Percentiles rank a stretch among this genome's conserved stretches.
Evolutionary conservation across 2,113 vertebrate species (phyloP).

Genomic region (Oryzias celebensis): DNA sequence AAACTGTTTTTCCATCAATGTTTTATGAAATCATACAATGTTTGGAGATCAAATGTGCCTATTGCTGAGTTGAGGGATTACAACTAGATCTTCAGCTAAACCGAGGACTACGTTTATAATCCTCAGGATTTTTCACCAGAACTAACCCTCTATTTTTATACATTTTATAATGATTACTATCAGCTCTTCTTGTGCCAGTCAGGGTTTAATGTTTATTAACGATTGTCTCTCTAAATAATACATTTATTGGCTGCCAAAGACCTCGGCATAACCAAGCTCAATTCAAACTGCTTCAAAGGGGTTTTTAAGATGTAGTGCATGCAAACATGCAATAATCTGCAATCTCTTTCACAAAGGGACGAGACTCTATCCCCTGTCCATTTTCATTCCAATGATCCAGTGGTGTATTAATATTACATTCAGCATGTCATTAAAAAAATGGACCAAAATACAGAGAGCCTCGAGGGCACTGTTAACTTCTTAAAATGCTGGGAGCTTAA

Average conservation of each 20-base stretch:
- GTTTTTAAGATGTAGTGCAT: neutral
- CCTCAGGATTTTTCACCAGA: neutral
- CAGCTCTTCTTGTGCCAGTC: neutral
- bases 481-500: too few species aligned
- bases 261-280: neutral
- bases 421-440: too few species aligned
- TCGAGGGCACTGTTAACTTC: too few species aligned
- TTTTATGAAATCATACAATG: neutral
- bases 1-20: neutral
- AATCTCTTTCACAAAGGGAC: neutral
- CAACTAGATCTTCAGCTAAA: neutral
- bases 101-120: neutral
- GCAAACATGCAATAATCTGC: neutral
- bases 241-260: conserved; percentile 1
- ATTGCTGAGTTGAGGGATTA: neutral
- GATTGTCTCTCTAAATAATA: neutral
- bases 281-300: neutral
- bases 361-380: neutral
- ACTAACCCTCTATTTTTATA: neutral
- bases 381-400: neutral
- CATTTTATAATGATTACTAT: neutral
- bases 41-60: neutral
- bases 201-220: neutral
- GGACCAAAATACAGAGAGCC: too few species aligned
- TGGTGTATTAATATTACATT: neutral